Base-by-base conservation (phyloP, 2,888 invertebrate species). In the Periphyllus acericola region DNA sequence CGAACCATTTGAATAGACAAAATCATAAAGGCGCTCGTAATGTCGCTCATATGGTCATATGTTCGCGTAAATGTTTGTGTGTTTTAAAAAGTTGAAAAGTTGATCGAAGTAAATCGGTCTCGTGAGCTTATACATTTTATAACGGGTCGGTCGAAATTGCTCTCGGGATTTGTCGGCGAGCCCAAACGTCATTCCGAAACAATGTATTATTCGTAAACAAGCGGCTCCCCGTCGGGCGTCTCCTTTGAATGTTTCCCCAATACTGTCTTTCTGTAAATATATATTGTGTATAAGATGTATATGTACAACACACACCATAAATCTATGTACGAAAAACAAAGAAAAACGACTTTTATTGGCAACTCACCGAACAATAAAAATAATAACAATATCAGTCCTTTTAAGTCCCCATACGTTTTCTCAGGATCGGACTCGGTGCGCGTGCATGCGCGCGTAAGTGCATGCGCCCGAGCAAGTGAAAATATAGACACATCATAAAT, bases 401-500 rank as follows among this genome's bases (percentile, higher is more conserved):
- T 60, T 25, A 6, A 68, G 68, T 71, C 14, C 29, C 6, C 46
- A 14, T 46, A 68, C 19, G 46, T 72, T 82, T 72, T 52, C 52
- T 52, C 29, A 9, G 6, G 29, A 81, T n/a, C 14, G 29, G 21
- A 40, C 21, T 46, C 66, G 17, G 40, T n/a, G 40, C n/a, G 19
- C 11, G 46, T 14, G 46, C 46, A 21, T 11, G 11, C 29, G 36
- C 21, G 11, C 14, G 46, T 1, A 46, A 46, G 14, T 46, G 46
- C 14, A 46, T 40, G 9, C 9, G 9, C 9, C 8, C 14, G 46
- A 2, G 72, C 36, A 25, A 52, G 36, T 71, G n/a, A 36, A 79
- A 21, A 83, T n/a, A 34, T 14, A 68, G 55, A 80, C 86, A 29
- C 55, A 32, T 87, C 86, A 87, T 87, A 87, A 80, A 87, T 87